Percentiles rank a stretch among this genome's conserved stretches.
These are phyloP conservation scores for Pantherophis alleghaniensis DNA, from an alignment of 2,797 vertebrate genomes.

Conservation along the genomic window DNA sequence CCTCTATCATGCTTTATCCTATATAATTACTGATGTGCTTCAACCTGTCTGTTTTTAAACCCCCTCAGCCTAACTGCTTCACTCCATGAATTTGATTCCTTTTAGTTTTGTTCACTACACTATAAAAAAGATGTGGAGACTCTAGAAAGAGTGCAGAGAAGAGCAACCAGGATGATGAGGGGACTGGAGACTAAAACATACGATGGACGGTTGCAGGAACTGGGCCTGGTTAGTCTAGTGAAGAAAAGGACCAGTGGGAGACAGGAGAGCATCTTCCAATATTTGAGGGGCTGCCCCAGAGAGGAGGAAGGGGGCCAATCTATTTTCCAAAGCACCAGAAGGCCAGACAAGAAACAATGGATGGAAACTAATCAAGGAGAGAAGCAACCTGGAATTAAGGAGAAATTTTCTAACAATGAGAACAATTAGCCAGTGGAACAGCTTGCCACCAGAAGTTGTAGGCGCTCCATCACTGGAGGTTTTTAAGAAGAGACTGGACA, in stretches of 20 bases:
- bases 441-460: no score
- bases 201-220: no score
- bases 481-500: no score
- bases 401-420: no score
- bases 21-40: not conserved
- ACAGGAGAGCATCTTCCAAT: not conserved
- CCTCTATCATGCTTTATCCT: not conserved
- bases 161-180: not conserved
- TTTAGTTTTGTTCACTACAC: not conserved
- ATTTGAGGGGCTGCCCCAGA: not conserved
- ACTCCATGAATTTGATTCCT: not conserved
- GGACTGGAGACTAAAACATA: no score
- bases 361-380: not conserved
- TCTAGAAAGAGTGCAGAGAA: not conserved
- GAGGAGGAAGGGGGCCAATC: not conserved
- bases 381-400: no score
- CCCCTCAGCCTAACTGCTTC: not conserved
- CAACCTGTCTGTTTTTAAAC: not conserved
- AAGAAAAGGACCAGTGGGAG: no score
- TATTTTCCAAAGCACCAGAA: not conserved
- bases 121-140: not conserved
- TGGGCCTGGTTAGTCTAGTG: no score
- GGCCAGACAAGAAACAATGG: not conserved
- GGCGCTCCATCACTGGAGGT: no score
- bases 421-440: no score